Evolutionary conservation across 2,113 vertebrate species (phyloP), one percentile per base, ranked within the genome.

Genomic region (Caloenas nicobarica): DNA sequence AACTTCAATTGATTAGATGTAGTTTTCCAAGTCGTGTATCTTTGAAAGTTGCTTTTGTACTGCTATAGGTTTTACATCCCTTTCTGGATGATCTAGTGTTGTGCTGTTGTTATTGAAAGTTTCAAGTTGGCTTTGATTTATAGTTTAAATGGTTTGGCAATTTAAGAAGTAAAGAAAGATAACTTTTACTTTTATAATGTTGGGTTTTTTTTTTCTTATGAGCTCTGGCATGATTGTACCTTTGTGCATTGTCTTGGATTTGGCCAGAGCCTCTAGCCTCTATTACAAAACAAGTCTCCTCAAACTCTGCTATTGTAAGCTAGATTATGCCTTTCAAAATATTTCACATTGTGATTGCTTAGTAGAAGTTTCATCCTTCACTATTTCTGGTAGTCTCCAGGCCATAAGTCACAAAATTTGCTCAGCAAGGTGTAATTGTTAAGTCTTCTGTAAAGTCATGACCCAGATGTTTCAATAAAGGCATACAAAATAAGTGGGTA

Each of bases 91-190:
- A 50, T 31, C 7, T 34, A 73, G 10, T 42, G 7, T 65, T 65
- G 6, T 48, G 13, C 2, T 26, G 54, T 34, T 89, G 29, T 33
- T 76, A 89, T 25, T n/a, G 25, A 80, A 69, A 60, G 11, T 33
- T 10, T 7, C 1, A 0, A 50, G 4, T 2, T 34, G 2, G 1
- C 15, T 80, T 64, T 46, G 50, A 64, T 77, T 86, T 70, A 38
- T 13, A 61, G 66, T 73, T 86, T 84, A 61, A 86, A 70, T 65
- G 2, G 6, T 19, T 56, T 69, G 9, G 1, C 2, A 16, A 51
- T 60, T 48, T 15, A 2, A 76, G 88, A 42, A 60, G 60, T 42
- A 24, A 54, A 66, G 7, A 74, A 74, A 56, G 1, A 33, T 26
- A 34, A 24, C 2, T 1, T 38, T 74, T 56, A 16, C 5, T 87